Percentiles rank a stretch among this genome's conserved stretches.
phyloP scores from a whole-genome alignment of 2,888 invertebrate genomes.

The Euzophera pinguis region DNA sequence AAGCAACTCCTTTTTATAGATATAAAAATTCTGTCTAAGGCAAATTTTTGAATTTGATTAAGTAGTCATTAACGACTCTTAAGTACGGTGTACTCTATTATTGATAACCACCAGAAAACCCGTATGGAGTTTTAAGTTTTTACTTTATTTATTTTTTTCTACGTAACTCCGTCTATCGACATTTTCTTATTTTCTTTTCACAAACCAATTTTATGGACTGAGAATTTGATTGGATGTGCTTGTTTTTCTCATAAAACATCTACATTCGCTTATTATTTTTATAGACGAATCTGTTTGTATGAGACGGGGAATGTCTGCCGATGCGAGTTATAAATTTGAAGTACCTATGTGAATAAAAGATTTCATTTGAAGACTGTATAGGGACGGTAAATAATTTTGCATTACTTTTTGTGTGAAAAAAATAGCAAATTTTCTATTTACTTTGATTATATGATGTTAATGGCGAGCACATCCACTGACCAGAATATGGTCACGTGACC shows the following conservation, averaged over 20 bases:
- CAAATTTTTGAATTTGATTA: no score
- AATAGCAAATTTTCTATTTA: not conserved
- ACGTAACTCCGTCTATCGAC: no score
- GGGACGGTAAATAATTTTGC: not conserved
- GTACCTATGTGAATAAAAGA: not conserved
- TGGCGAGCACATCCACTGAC: no score
- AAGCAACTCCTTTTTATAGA: no score
- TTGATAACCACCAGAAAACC: no score
- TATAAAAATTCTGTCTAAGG: no score
- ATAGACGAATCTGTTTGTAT: not conserved
- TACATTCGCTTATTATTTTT: not conserved
- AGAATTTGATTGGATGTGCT: slow-evolving; percentile 1
- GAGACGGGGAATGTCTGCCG: not conserved
- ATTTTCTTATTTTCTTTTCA: not conserved
- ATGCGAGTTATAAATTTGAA: not conserved
- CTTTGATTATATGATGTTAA: not conserved
- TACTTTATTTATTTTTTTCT: no score
- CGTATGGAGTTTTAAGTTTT: no score
- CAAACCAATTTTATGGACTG: not conserved
- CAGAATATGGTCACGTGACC: no score
- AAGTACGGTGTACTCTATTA: no score
- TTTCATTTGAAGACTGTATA: not conserved
- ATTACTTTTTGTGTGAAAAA: not conserved
- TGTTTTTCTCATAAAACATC: not conserved
- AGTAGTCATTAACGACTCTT: no score